Evolutionary conservation across 1,140 invertebrate genomes (phyloP).

Genomic region (Drosophila varians): DNA sequence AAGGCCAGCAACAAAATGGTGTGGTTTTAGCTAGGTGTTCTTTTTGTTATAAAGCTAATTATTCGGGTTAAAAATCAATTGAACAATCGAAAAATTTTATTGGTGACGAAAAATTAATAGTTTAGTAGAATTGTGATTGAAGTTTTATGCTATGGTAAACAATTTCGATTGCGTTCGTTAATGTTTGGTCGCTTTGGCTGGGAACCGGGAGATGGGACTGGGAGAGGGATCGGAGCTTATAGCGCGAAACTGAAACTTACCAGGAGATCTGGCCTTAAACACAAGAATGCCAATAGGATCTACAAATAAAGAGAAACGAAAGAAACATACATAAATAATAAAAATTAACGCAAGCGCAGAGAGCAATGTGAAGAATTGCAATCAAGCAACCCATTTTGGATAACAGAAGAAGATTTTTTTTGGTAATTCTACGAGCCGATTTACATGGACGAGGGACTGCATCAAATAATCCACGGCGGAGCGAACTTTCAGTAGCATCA

Average conservation of each 20-base stretch:
- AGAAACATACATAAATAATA: constrained; percentile 81
- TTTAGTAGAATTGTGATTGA: constrained; percentile 40
- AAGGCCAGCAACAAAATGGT: constrained; percentile 76
- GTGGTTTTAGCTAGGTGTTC: constrained; percentile 18
- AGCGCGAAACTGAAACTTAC: constrained; percentile 85
- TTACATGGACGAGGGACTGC: constrained; percentile 55
- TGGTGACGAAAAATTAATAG: constrained; percentile 11
- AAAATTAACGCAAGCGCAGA: constrained; percentile 62
- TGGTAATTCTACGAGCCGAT: neutral
- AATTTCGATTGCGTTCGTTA: constrained; percentile 12
- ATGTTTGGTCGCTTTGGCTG: constrained; percentile 1
- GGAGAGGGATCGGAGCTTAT: constrained; percentile 35
- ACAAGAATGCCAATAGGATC: constrained; percentile 89
- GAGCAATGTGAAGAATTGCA: neutral
- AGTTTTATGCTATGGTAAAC: constrained; percentile 21
- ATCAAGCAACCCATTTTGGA: neutral
- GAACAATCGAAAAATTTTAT: neutral
- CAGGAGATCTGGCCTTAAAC: constrained; percentile 88
- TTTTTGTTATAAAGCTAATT: constrained; percentile 19
- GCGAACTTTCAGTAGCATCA: constrained; percentile 38
- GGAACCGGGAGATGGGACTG: neutral
- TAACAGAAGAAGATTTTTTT: neutral
- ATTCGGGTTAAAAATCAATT: constrained; percentile 39
- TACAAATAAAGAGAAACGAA: constrained; percentile 84
- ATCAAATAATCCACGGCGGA: constrained; percentile 48